Base-by-base conservation (phyloP, 2,113 vertebrate genomes). In the Benitochromis conjunctus region DNA sequence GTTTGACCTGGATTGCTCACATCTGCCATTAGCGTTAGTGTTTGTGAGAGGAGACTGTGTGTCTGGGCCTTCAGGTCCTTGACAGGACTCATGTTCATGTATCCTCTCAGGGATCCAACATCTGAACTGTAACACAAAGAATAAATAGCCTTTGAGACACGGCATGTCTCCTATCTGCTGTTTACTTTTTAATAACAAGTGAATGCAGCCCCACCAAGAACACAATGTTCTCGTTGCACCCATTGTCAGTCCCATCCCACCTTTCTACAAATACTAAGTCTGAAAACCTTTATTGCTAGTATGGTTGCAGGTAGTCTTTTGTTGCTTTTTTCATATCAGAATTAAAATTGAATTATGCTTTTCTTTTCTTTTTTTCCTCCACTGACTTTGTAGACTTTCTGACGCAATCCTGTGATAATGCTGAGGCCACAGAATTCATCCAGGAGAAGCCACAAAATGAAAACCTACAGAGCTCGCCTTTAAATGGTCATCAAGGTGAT, bases 361-460 rank as follows among this genome's bases (percentile, higher is more conserved):
- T 36, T 29, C 1, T 3, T 56, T 66, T 56, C 69, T 36, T 58
- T 18, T 3, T 53, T 54, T 55, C 34, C 43, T 51, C 1, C 9
- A 19, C 19, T 19, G 8, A 24, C 80, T 6, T 48, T 77, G 8
- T 62, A 96, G 96, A 96, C 82, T 95, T 95, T 18, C 89, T 96
- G 77, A 46, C 71, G 3, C 85, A 76, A 86, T 80, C 85, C 66
- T 88, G 55, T 79, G 90, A 95, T 78, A 58, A 78, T 31, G 18
- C 9, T 10, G 80, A 86, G 46, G 56, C 84, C 12, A 54, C 55
- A 9, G 24, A 92, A 56, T 80, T 92, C 21, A 21, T 85, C 56
- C 31, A 38, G 66, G 64, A 80, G 9, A 81, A 80, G 54, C 76
- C 60, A 14, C 56, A 38, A n/a, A 41, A 78, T 12, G 84, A 92